A percentile compares a stretch with the other conserved stretches of the same genome.
phyloP scores from a whole-genome alignment of 2,888 invertebrate genomes.

The Acanthosoma haemorrhoidale region DNA sequence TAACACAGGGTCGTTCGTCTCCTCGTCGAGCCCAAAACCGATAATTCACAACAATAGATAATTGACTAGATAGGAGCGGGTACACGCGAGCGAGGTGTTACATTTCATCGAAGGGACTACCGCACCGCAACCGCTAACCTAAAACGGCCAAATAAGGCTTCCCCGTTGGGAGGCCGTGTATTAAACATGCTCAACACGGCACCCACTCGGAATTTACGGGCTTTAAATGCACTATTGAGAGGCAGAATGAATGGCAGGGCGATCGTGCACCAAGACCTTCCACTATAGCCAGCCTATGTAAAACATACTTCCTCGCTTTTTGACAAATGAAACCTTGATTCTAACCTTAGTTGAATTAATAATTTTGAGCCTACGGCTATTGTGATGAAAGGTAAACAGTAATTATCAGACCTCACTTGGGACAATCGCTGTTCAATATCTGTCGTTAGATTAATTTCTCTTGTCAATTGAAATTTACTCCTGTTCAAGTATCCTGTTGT shows the following conservation, averaged over 20 bases:
- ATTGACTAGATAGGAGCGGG: background rate
- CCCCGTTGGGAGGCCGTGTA: background rate
- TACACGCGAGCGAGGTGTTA: background rate
- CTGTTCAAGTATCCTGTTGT: background rate
- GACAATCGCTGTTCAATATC: background rate
- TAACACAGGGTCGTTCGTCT: background rate
- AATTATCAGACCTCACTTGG: background rate
- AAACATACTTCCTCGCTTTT: background rate
- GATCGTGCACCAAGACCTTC: background rate
- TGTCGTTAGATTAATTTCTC: background rate
- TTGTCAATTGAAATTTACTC: background rate
- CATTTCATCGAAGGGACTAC: background rate
- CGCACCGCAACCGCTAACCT: too few relatives aligned
- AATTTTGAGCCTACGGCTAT: too few relatives aligned
- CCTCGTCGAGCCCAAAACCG: background rate
- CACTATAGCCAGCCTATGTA: background rate
- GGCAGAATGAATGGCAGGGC: too few relatives aligned
- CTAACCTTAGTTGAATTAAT: too few relatives aligned
- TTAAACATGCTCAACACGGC: background rate
- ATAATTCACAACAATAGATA: background rate
- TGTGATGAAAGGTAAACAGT: slow-evolving; percentile 4
- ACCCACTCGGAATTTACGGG: background rate
- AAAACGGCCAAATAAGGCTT: background rate
- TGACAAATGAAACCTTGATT: background rate
- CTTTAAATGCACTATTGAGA: too few relatives aligned